Base-by-base conservation (phyloP, 2,888 invertebrate genomes). In the Sphaerophoria rueppellii region DNA sequence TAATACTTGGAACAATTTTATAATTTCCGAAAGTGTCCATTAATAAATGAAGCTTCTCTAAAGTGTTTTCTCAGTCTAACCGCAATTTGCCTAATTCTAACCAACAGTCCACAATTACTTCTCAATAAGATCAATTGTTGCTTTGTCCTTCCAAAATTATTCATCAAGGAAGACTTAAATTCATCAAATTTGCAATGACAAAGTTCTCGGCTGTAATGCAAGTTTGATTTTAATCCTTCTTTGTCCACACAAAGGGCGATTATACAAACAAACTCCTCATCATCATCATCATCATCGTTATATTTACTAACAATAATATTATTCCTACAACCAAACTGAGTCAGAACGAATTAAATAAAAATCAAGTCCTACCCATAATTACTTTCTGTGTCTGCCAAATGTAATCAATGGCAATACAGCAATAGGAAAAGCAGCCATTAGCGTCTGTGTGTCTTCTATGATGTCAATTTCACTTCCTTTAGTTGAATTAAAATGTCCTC, bases 321-420 rank as follows among this genome's bases (percentile, higher is more conserved):
- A 48, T 48, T 37, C 16, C 5, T 16, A 16, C 16, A 35, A 34
- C 14, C 7, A 6, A 40, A 11, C 14, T 16, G 37, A 12, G 11
- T 50, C 11, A n/a, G 40, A 54, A 16, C 14, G 12, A 16, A 52
- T 67, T 60, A 40, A 70, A 54, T 67, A 79, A 69, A 80, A 63
- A 65, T 55, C 71, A 32, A 60, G 69, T 58, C 71, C 70, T 75
- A 61, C 63, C 24, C 24, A 35, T 37, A 50, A 60, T 60, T 60
- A 43, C 60, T 40, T 9, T 37, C 7, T 34, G 6, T 65, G 50
- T 57, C 55, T 75, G 50, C 3, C 70, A 40, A 71, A 75, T 79
- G 65, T 72, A 83, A 80, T 72, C 71, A 69, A 75, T 60, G 24
- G 14, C 50, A 61, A 43, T 24, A 24, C 2, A n/a, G n/a, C n/a